A percentile compares a stretch with the other conserved stretches of the same genome.
These are phyloP conservation scores for Axea sp. DNA, from an alignment of 2,888 invertebrate genomes.

Conservation along the genomic window DNA sequence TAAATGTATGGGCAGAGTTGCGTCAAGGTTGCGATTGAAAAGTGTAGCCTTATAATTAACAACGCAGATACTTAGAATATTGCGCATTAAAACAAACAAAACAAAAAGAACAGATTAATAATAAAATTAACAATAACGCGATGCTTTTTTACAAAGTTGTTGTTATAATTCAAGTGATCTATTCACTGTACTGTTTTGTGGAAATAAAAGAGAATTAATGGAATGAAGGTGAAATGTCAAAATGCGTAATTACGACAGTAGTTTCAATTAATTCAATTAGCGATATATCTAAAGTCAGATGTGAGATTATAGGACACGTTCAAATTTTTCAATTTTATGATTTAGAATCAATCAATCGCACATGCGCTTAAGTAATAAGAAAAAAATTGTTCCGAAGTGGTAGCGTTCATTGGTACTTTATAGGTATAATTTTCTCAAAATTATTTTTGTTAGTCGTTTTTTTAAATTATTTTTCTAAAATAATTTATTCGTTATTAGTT, in stretches of 20 bases:
- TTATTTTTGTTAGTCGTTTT: no score
- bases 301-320: slow-evolving; percentile 5
- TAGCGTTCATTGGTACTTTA: slow-evolving; percentile 1
- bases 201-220: no score
- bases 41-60: slow-evolving; percentile 51
- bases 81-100: slow-evolving; percentile 15
- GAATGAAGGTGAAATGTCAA: slow-evolving; percentile 1
- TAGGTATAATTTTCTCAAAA: no score
- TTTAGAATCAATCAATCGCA: slow-evolving; percentile 13
- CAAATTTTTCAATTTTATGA: slow-evolving; percentile 25
- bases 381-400: slow-evolving; percentile 4
- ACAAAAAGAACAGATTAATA: neutral
- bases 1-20: neutral
- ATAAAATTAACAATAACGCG: slow-evolving; percentile 34
- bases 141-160: slow-evolving; percentile 50
- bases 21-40: slow-evolving; percentile 23
- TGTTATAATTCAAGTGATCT: slow-evolving; percentile 37
- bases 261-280: slow-evolving; percentile 17
- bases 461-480: no score
- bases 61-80: slow-evolving; percentile 54
- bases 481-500: no score
- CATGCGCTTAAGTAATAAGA: neutral
- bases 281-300: slow-evolving; percentile 1
- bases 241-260: slow-evolving; percentile 9
- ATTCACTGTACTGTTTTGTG: slow-evolving; percentile 24